These are phyloP conservation scores for Conomelus anceps DNA, from an alignment of 2,888 invertebrate genomes.

Conservation along the genomic window DNA sequence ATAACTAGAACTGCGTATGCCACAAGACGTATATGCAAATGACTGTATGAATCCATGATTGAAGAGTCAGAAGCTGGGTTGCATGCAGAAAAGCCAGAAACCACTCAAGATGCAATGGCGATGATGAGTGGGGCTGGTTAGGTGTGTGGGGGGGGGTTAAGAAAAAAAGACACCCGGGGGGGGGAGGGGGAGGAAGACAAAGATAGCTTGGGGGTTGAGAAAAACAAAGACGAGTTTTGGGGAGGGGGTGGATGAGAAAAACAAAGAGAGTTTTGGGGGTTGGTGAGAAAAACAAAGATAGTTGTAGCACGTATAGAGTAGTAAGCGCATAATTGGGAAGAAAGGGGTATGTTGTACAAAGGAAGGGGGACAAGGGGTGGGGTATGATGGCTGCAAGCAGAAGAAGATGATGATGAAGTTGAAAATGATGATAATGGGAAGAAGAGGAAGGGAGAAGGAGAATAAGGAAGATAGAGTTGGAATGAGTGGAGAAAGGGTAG, in stretches of 20 bases:
- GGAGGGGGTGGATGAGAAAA: neutral
- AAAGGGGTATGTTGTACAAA: no score
- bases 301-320: neutral
- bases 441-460: neutral
- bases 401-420: neutral
- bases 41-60: no score
- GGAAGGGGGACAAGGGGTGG: neutral
- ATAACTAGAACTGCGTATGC: no score
- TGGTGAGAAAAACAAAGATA: neutral
- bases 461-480: no score
- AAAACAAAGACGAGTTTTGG: neutral
- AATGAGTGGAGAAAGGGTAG: neutral
- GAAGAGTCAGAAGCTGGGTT: no score
- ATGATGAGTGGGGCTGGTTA: no score
- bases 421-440: neutral
- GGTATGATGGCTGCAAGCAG: neutral
- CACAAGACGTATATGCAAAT: no score
- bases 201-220: neutral
- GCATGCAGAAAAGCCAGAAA: no score
- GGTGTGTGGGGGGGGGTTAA: no score
- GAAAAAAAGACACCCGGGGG: neutral
- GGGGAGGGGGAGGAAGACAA: neutral
- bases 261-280: neutral
- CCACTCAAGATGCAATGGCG: no score
- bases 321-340: neutral